Conservation (phyloP, 2,888 invertebrate species). For the Dryocosmus kuriphilus region DNA sequence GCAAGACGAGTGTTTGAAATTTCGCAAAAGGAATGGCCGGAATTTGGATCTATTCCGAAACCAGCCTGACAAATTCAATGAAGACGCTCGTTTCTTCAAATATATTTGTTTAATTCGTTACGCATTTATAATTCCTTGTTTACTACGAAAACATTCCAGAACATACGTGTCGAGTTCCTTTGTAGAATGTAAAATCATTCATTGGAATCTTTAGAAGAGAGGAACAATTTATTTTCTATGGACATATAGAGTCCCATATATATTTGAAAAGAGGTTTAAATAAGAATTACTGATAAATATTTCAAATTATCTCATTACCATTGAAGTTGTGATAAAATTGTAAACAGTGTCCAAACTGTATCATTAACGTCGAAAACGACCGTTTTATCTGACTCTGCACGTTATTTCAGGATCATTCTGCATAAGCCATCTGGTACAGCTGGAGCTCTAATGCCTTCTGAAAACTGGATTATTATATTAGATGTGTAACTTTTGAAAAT, state of each 20-base stretch:
- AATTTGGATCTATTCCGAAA: conserved; percentile 46
- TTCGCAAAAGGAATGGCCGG: conserved; percentile 51
- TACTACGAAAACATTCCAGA: not conserved
- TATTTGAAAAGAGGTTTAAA: not conserved
- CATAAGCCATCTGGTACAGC: not conserved
- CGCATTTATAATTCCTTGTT: not conserved
- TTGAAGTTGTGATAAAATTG: conserved; percentile 56
- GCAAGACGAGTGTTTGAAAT: conserved; percentile 42
- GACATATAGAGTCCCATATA: too few species aligned
- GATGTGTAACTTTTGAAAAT: not conserved
- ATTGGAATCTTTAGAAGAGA: not conserved
- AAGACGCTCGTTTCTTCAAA: conserved; percentile 25
- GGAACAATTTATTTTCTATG: not conserved
- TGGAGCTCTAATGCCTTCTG: not conserved
- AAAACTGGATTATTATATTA: not conserved
- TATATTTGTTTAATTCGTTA: not conserved
- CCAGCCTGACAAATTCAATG: conserved; percentile 25
- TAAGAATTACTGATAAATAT: conserved; percentile 44
- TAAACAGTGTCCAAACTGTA: conserved; percentile 55
- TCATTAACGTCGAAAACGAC: conserved; percentile 53
- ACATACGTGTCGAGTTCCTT: too few species aligned
- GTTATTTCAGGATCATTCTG: not conserved
- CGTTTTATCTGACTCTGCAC: conserved; percentile 53
- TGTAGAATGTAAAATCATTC: not conserved
- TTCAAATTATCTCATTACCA: conserved; percentile 35